Evolutionary conservation across 2,113 vertebrate genomes (phyloP).

Genomic region (Salminus brasiliensis): DNA sequence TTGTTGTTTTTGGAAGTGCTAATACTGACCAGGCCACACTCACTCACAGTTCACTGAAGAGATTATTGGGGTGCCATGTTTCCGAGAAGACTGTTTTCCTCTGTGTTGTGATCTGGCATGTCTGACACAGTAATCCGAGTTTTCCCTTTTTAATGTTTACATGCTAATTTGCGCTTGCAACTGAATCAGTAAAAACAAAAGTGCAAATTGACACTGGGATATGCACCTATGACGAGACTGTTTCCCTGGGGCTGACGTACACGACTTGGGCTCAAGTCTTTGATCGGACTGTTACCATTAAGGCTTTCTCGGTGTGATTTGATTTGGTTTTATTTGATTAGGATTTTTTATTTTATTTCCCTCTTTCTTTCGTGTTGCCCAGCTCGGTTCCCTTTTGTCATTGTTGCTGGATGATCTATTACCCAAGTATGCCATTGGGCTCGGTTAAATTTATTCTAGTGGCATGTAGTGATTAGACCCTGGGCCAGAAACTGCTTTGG

Average conservation of each 20-base stretch:
- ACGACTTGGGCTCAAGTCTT: constrained; percentile 48
- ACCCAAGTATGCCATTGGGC: constrained; percentile 11
- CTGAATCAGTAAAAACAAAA: constrained; percentile 50
- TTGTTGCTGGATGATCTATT: not conserved
- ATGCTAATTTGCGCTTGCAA: constrained; percentile 56
- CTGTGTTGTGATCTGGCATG: constrained; percentile 7
- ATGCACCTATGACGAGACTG: constrained; percentile 54
- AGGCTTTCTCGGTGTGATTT: constrained; percentile 40
- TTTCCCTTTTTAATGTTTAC: constrained; percentile 56
- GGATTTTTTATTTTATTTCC: no score
- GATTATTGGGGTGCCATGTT: constrained; percentile 45
- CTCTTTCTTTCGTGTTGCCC: constrained; percentile 15
- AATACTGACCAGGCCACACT: constrained; percentile 18
- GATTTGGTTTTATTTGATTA: no score
- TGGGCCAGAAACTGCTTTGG: constrained; percentile 27
- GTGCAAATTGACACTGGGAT: constrained; percentile 52
- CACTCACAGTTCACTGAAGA: constrained; percentile 20
- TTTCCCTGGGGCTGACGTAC: constrained; percentile 49
- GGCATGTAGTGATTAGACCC: constrained; percentile 32
- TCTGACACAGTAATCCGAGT: constrained; percentile 29
- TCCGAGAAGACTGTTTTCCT: constrained; percentile 41
- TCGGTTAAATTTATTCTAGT: constrained; percentile 19
- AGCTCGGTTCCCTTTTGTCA: not conserved
- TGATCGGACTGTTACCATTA: constrained; percentile 41
- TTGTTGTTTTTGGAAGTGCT: constrained; percentile 36